A percentile compares a stretch with the other conserved stretches of the same genome.
phyloP scores from a whole-genome alignment of 2,797 vertebrate species.

The Anas bernieri region DNA sequence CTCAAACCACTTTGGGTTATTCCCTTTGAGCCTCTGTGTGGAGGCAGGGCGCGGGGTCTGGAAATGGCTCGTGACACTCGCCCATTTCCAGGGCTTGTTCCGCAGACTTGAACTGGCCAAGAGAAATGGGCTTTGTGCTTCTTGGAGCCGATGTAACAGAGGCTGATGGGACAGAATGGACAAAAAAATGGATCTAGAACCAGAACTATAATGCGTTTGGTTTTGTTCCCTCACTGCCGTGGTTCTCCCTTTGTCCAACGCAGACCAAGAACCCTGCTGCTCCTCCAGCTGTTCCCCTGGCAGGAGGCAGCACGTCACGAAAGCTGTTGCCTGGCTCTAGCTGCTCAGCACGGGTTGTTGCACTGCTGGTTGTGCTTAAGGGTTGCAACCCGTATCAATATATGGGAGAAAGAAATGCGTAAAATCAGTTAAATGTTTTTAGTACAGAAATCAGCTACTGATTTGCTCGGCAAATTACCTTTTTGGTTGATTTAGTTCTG shows the following conservation, averaged over 20 bases:
- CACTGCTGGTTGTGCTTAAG: not conserved
- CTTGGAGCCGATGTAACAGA: not conserved
- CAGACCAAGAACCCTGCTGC: not conserved
- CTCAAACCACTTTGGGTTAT: not conserved
- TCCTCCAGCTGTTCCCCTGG: not conserved
- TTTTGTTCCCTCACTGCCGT: not conserved
- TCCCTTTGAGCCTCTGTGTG: not conserved
- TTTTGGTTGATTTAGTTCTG: not conserved
- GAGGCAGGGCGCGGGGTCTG: not conserved
- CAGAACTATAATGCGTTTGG: no score
- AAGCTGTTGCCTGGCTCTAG: not conserved
- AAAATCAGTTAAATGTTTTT: not conserved
- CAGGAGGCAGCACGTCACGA: rapidly evolving
- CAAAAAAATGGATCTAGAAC: not conserved
- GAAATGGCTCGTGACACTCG: not conserved
- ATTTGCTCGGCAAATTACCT: not conserved
- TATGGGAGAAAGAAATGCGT: not conserved
- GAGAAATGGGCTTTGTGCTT: not conserved
- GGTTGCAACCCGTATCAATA: not conserved
- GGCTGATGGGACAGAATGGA: not conserved
- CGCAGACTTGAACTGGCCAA: not conserved
- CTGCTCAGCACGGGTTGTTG: not conserved
- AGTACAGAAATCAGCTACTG: not conserved
- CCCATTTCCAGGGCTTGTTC: not conserved
- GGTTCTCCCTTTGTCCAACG: not conserved